These are phyloP conservation scores for Drosophila jambulina DNA, from an alignment of 1,140 invertebrate species.

Conservation along the genomic window DNA sequence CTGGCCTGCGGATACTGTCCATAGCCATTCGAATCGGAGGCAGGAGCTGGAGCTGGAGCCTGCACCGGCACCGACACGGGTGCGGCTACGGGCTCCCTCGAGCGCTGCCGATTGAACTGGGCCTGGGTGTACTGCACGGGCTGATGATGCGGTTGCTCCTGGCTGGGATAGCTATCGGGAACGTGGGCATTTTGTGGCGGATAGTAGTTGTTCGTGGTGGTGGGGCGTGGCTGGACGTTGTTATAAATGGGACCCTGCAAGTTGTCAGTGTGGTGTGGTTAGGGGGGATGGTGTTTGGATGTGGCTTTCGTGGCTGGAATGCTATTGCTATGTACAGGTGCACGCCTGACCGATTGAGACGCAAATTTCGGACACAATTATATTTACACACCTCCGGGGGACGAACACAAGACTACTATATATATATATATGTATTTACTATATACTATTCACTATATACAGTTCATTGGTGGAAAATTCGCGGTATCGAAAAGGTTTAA, in stretches of 20 bases:
- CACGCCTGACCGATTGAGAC: slow-evolving; percentile 26
- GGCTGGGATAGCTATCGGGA: slow-evolving; percentile 60
- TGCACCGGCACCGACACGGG: slow-evolving; percentile 3
- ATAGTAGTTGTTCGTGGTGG: slow-evolving; percentile 46
- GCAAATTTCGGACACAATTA: slow-evolving; percentile 54
- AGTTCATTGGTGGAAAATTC: slow-evolving; percentile 23
- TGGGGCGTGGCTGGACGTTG: slow-evolving; percentile 67
- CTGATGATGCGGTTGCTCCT: slow-evolving; percentile 31
- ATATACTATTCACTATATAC: slow-evolving; percentile 31
- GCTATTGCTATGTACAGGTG: slow-evolving; percentile 30
- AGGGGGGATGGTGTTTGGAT: slow-evolving; percentile 40
- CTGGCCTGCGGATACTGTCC: slow-evolving; percentile 34
- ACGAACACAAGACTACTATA: slow-evolving; percentile 40
- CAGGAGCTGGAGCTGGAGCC: slow-evolving; percentile 38
- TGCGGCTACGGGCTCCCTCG: slow-evolving; percentile 56
- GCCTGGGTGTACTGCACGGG: slow-evolving; percentile 79
- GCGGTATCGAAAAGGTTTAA: slow-evolving; percentile 5
- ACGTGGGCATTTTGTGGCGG: slow-evolving; percentile 43
- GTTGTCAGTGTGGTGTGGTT: slow-evolving; percentile 61
- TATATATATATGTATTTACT: slow-evolving; percentile 19
- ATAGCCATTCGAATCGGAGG: slow-evolving; percentile 29
- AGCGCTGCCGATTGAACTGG: slow-evolving; percentile 74
- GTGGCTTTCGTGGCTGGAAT: slow-evolving; percentile 12
- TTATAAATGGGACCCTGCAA: slow-evolving; percentile 83
- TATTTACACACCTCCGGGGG: slow-evolving; percentile 57